Conservation (phyloP, 1,140 invertebrate species). For the Saccostrea glomerata region DNA sequence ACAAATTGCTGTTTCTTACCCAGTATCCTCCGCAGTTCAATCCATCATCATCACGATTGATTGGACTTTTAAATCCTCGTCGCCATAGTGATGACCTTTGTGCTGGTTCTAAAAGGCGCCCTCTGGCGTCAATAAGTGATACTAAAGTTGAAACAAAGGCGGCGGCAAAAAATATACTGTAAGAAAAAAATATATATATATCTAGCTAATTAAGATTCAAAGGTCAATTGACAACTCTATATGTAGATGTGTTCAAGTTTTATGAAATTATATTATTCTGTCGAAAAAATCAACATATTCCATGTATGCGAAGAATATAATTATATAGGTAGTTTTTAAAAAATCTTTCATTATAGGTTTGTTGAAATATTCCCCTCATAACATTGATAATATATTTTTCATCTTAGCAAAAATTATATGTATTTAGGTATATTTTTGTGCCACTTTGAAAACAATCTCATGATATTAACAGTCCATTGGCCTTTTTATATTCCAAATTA, state of each 20-base stretch:
- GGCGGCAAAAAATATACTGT: slow-evolving; percentile 3
- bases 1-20: slow-evolving; percentile 40
- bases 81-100: slow-evolving; percentile 95
- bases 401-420: no score
- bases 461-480: neutral
- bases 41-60: slow-evolving; percentile 95
- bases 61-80: slow-evolving; percentile 92
- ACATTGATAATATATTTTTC: no score
- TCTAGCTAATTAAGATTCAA: neutral
- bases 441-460: no score
- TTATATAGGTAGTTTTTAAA: no score
- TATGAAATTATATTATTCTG: no score
- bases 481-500: neutral
- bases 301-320: no score
- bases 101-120: slow-evolving; percentile 90
- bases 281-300: no score
- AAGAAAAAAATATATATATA: neutral
- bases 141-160: neutral
- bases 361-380: no score
- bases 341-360: no score
- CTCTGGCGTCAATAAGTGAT: slow-evolving; percentile 38
- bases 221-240: no score
- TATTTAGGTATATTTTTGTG: no score
- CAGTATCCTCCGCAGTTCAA: slow-evolving; percentile 89
- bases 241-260: no score